Evolutionary conservation across 2,797 vertebrate species (phyloP).

Genomic region (Xyrichtys novacula): DNA sequence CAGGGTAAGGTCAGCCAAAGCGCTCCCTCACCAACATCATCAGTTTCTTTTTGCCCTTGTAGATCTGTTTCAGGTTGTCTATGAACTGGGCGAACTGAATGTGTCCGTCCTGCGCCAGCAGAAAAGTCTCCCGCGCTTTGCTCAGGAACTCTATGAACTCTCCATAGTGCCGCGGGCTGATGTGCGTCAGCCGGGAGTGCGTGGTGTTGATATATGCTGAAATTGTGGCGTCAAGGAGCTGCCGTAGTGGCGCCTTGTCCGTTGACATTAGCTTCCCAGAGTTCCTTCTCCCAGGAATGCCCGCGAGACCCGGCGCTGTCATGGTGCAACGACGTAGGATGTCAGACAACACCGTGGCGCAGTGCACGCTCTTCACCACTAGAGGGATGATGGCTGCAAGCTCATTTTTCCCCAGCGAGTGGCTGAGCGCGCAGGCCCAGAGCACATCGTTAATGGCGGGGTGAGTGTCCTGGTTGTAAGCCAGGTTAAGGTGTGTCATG

Average conservation of each 20-base stretch:
- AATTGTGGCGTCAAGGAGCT: constrained; percentile 96
- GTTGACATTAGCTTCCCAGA: constrained; percentile 98
- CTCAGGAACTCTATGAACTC: constrained; percentile 99
- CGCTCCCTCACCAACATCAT: constrained; percentile 98
- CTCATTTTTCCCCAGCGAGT: constrained; percentile 98
- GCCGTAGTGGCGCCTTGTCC: constrained; percentile 97
- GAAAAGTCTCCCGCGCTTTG: constrained; percentile 97
- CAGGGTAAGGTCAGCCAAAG: constrained; percentile 89
- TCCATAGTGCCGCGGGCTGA: constrained; percentile 97
- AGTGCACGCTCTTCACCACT: constrained; percentile 98
- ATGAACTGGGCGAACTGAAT: constrained; percentile 99
- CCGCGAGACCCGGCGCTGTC: constrained; percentile 94
- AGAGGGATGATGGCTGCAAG: constrained; percentile 96
- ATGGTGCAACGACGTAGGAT: constrained; percentile 97
- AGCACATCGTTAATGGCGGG: constrained; percentile 98
- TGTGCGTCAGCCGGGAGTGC: constrained; percentile 98
- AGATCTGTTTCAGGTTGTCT: constrained; percentile 99
- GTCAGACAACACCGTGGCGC: constrained; percentile 98
- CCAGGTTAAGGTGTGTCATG: constrained; percentile 98
- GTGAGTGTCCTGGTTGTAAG: constrained; percentile 99
- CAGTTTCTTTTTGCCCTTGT: constrained; percentile 99
- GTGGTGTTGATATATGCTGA: constrained; percentile 99
- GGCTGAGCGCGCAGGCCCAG: constrained; percentile 98
- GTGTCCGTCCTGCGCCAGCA: constrained; percentile 96
- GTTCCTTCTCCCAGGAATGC: constrained; percentile 96